Base-by-base conservation (phyloP, 37 sponge, comb jelly and placozoan species). In the Oopsacas minuta region DNA sequence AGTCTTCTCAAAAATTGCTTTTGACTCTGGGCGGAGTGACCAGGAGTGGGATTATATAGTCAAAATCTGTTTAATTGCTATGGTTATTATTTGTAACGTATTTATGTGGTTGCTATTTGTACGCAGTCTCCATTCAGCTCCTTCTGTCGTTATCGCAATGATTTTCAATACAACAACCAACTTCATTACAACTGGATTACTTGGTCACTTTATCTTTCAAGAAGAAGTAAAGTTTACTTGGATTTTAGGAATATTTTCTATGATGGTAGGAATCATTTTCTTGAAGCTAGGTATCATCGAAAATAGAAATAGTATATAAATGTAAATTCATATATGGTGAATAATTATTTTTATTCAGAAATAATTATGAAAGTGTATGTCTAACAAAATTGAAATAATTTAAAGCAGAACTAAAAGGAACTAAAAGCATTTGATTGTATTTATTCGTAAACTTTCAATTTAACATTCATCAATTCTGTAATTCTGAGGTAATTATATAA, bases 41-140 rank as follows among this genome's bases (percentile, higher is more conserved):
- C 32, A 32, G 28, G 75, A 61, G 7, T n/a, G 28, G 75, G 28
- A 10, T 32, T n/a, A 20, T 61, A 25, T 20, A 25, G 7, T 10
- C 20, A n/a, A 25, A 25, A 34, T n/a, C 28, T 7, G 7, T 34
- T 61, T 5, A 25, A n/a, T 61, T 61, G 30, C 1, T 20, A 61
- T 61, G 75, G 75, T 61, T n/a, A 12, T 61, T n/a, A 12, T 61
- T 61, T 61, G 75, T 61, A 61, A 61, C 28, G 75, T 61, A 12
- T 12, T 61, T 5, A 61, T 61, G 75, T 61, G 75, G 75, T n/a
- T 61, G 28, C 28, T 61, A n/a, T 61, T 61, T n/a, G 75, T 61
- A 25, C 20, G 75, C 20, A 61, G 75, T 61, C 75, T 61, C 22
- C 75, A 61, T 61, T 61, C 30, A 10, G 22, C 75, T 32, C 30